Conservation (phyloP, 1,140 invertebrate species). For the Dendrolimus punctatus region DNA sequence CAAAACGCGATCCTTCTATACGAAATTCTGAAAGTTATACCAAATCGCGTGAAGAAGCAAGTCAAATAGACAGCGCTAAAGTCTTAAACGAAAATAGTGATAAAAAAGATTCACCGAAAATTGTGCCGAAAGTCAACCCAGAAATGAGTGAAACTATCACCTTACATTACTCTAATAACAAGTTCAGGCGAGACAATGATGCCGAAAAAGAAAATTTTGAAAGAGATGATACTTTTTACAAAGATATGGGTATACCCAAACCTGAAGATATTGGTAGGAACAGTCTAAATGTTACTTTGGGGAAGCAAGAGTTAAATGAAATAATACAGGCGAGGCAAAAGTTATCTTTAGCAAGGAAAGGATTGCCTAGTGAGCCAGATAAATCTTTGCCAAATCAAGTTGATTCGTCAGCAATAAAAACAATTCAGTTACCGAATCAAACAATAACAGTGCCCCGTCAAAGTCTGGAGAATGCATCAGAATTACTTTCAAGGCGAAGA, state of each 20-base stretch:
- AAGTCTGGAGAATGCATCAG: conserved; percentile 57
- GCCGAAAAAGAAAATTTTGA: conserved; percentile 63
- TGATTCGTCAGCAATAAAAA: conserved; percentile 40
- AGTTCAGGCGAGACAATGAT: conserved; percentile 39
- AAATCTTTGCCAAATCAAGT: conserved; percentile 31
- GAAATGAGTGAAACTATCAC: conserved; percentile 60
- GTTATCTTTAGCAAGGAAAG: conserved; percentile 52
- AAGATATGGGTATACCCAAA: conserved; percentile 47
- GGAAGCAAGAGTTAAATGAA: conserved; percentile 63
- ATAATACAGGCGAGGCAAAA: conserved; percentile 63
- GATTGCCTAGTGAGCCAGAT: conserved; percentile 45
- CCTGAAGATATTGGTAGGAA: conserved; percentile 38
- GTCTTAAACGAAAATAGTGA: conserved; percentile 54
- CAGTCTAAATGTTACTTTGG: conserved; percentile 57
- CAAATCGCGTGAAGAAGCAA: conserved; percentile 53
- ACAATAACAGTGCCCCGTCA: conserved; percentile 54
- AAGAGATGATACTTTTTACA: conserved; percentile 57
- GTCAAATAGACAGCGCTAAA: conserved; percentile 55
- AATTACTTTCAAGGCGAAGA: conserved; percentile 51
- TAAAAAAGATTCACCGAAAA: conserved; percentile 40
- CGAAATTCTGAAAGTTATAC: conserved; percentile 54
- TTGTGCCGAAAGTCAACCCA: conserved; percentile 24
- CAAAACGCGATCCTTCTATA: conserved; percentile 44
- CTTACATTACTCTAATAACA: conserved; percentile 52
- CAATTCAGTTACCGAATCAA: conserved; percentile 57